Base-by-base conservation (phyloP, 1,140 invertebrate genomes). In the Temnothorax longispinosus region DNA sequence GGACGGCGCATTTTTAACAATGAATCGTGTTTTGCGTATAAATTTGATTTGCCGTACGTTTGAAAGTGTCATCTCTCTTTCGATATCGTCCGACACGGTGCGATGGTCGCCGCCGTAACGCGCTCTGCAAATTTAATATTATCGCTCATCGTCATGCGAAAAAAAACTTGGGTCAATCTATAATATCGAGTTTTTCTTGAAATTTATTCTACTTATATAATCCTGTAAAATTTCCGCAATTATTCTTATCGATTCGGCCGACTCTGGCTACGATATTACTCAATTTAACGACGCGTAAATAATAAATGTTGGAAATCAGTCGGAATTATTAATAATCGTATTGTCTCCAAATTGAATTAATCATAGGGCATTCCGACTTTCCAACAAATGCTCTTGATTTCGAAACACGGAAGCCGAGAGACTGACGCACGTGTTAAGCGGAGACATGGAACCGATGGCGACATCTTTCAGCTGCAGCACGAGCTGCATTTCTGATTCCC, bases 391-490 rank as follows among this genome's bases (percentile, higher is more conserved):
- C 21, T 13, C 58, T 7, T 18, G 15, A 69, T 80, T 80, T 67
- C 44, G 5, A 21, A 8, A 35, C 47, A 3, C 21, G n/a, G 6
- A 13, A 8, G 11, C 10, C 15, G 50, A n/a, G 11, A 18, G 13
- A 10, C 13, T 32, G 15, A 18, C 11, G 35, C 13, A 32, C 38
- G 27, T 71, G 27, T 6, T 21, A 6, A 6, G n/a, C 27, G 0
- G 27, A 27, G 27, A 27, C 15, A n/a, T 11, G 76, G 35, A 32
- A 74, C 86, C 32, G 18, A 15, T 76, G 11, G 44, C 81, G 89
- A 77, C 89, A 90, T 76, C 89, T 88, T 32, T 41, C 13, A 65
- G 58, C 6, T n/a, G 15, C 10, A 7, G 27, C 18, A 8, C 35
- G 44, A 54, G 27, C 54, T 84, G 69, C 54, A 84, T 75, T 74